Evolutionary conservation across 2,888 invertebrate species (phyloP), one percentile per base, ranked within the genome.

Genomic region (Philopedon plagiatum): DNA sequence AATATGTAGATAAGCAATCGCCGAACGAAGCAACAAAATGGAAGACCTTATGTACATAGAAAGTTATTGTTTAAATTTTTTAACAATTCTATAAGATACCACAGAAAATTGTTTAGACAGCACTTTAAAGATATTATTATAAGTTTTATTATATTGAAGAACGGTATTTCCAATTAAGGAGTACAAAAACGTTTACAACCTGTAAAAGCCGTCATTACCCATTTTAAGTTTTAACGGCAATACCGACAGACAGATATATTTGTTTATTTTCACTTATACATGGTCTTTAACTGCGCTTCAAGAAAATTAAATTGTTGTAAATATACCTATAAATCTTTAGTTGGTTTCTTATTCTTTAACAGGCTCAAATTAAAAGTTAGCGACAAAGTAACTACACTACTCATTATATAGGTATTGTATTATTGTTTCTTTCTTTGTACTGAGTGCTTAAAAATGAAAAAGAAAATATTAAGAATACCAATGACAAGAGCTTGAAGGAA

Each of bases 161-260:
- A 57, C 32, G 32, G 49, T 66, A 44, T 19, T 46, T 58, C 46
- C 57, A 66, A 66, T 66, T 66, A 49, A 58, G 29, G 58, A 44
- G 23, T 49, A 66, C 66, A 57, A 34, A 21, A 37, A 21, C 32
- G 21, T 66, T 54, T 54, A 54, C 46, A 66, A 49, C 39, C 26
- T 41, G 13, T 56, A 56, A 65, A 65, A 57, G 56, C 65, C 49
- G 58, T 66, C 66, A 58, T 66, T 66, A 66, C 58, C 58, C 58
- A 13, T 37, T 66, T 56, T 66, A 57, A 63, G 37, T 66, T 66
- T 66, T 58, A 66, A 66, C 66, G 58, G 54, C 58, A 49, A 37
- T 58, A 23, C 58, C 34, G 7, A 54, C 15, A 54, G 29, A 54
- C 51, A 18, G 1, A 29, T 18, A n/a, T n/a, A 32, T 54, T 54